phyloP scores from a whole-genome alignment of 2,888 invertebrate genomes.

The Sabellastarte sp. region DNA sequence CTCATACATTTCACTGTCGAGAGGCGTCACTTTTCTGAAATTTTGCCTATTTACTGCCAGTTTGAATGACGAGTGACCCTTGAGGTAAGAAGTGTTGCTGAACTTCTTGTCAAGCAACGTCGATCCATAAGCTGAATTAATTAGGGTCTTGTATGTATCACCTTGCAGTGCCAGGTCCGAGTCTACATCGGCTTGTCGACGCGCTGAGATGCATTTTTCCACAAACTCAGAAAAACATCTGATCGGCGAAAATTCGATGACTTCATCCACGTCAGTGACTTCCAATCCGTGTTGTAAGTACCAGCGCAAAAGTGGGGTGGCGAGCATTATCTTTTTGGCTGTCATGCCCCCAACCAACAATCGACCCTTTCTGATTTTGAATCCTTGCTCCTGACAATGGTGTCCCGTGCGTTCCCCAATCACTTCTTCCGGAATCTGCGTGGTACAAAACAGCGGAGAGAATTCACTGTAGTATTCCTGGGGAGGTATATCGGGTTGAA shows the following conservation, averaged over 20 bases:
- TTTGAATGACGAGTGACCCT: neutral
- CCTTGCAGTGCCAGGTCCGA: slow-evolving; percentile 16
- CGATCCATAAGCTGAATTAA: slow-evolving; percentile 26
- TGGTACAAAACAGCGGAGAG: neutral
- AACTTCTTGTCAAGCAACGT: slow-evolving; percentile 16
- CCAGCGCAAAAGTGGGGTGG: neutral
- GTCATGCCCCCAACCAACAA: slow-evolving; percentile 7
- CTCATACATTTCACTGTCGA: neutral
- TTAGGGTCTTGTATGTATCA: slow-evolving; percentile 20
- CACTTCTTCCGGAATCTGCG: neutral
- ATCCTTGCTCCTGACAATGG: neutral
- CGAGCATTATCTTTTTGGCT: slow-evolving; percentile 2
- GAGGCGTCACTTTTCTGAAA: neutral
- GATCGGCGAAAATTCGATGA: neutral
- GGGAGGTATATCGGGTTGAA: neutral
- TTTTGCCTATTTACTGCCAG: neutral
- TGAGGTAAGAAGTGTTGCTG: neutral
- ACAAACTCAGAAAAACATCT: neutral
- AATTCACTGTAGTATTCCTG: neutral
- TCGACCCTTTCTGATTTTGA: neutral
- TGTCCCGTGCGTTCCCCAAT: neutral
- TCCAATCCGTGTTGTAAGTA: slow-evolving; percentile 1
- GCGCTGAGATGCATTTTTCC: slow-evolving; percentile 14
- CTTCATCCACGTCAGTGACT: neutral
- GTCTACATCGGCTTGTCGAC: slow-evolving; percentile 20